Base-by-base conservation (phyloP, 2,797 vertebrate species). In the Epinephelus awoara region DNA sequence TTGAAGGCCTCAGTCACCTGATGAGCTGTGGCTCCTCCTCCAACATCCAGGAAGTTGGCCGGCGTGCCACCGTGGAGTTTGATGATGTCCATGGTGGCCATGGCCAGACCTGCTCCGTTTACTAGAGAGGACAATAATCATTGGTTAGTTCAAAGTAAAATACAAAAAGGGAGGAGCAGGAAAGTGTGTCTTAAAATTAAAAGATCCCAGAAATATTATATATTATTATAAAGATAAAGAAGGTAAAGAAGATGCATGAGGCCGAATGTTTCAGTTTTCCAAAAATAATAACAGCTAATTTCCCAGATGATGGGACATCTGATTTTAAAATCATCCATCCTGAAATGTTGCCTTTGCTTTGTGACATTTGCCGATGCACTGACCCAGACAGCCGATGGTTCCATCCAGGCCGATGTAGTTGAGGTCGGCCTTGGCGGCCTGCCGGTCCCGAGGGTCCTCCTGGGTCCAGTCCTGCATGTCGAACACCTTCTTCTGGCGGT, bases 41-140 rank as follows among this genome's bases (percentile, higher is more conserved):
- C 98, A 17, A 99, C 98, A 88, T 99, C 98, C 85, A 99, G 95
- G 91, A 99, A 99, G 94, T 99, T 99, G 91, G 98, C 98, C 21
- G 98, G 98, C 50, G 97, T 98, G 70, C 98, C 98, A 0, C 98
- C 98, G 3, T 99, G 98, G 47, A 99, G 97, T 87, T 99, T 99
- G 88, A 99, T 99, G 89, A 99, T 99, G 93, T 99, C 98, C 98
- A 99, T 99, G 76, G 98, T 99, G 72, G 98, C 98, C 98, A 99
- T 99, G 58, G 98, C 98, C 80, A 99, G 92, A 72, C 98, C 98
- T 12, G 98, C 98, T 50, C 98, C 98, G n/a, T 99, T 99, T 6
- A 99, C 98, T 99, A 46, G 0, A 69, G 14, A 23, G 14, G 25
- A 72, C 6, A 67, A 19, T 4, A 15, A 4, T 7, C 46, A 34